Percentiles rank a stretch among this genome's conserved stretches.
phyloP scores from a whole-genome alignment of 2,113 vertebrate species.

The Paramormyrops kingsleyae region DNA sequence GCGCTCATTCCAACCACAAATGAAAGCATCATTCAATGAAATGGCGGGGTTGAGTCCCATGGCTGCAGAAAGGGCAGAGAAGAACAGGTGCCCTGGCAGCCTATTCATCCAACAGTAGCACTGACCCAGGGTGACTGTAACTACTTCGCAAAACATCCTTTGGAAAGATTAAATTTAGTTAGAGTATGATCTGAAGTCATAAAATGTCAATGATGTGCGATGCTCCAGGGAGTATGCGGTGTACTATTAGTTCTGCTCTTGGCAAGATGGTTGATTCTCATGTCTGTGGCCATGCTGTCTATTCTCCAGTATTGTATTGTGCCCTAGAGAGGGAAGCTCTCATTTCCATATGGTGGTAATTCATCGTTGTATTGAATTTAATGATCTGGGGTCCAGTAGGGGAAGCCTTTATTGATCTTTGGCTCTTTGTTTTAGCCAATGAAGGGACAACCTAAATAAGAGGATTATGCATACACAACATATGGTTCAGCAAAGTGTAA shows the following conservation, averaged over 20 bases:
- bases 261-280: slow-evolving; percentile 14
- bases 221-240: not conserved
- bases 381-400: not conserved
- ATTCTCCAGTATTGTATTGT: not conserved
- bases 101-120: not conserved
- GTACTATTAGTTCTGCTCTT: slow-evolving; percentile 13
- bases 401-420: slow-evolving; percentile 11
- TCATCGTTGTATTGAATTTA: slow-evolving; percentile 14
- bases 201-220: slow-evolving; percentile 8
- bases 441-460: not conserved
- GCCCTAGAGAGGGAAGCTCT: slow-evolving; percentile 6
- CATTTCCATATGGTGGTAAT: slow-evolving; percentile 5
- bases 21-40: slow-evolving; percentile 12
- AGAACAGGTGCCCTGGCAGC: not conserved
- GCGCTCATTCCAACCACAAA: slow-evolving; percentile 3
- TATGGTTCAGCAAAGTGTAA: not conserved
- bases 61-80: not conserved
- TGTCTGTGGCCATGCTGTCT: not conserved
- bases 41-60: not conserved
- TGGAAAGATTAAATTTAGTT: slow-evolving; percentile 15
- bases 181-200: slow-evolving; percentile 1
- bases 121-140: slow-evolving; percentile 11
- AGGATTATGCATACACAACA: not conserved
- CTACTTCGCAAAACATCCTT: slow-evolving; percentile 6
- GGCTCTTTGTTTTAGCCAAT: slow-evolving; percentile 13